Evolutionary conservation across 2,888 invertebrate species (phyloP).

Genomic region (Crematogaster levior): DNA sequence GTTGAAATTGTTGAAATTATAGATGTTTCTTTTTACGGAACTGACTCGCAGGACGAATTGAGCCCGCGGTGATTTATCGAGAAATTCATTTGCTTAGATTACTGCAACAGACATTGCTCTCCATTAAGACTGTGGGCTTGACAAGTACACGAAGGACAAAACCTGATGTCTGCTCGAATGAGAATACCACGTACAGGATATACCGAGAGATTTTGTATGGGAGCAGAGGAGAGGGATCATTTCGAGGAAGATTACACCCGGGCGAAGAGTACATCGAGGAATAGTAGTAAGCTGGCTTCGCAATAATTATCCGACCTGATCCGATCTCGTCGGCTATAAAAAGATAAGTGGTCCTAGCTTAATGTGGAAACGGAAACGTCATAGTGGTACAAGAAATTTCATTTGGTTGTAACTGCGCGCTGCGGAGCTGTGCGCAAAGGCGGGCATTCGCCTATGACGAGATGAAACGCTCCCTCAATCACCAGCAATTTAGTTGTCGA

Average conservation of each 20-base stretch:
- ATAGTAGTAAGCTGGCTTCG: conserved; percentile 23
- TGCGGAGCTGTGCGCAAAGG: neutral
- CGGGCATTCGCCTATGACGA: conserved; percentile 6
- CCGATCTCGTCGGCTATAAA: conserved; percentile 46
- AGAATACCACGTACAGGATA: conserved; percentile 45
- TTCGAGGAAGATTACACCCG: conserved; percentile 41
- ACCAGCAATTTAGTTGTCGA: conserved; percentile 23
- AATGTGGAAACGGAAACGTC: conserved; percentile 30
- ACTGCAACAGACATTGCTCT: conserved; percentile 58
- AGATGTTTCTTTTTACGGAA: conserved; percentile 26
- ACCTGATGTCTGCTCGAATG: conserved; percentile 51
- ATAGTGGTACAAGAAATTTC: conserved; percentile 37
- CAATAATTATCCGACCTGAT: conserved; percentile 52
- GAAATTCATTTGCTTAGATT: conserved; percentile 58
- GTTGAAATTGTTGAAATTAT: conserved; percentile 28
- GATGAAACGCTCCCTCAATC: conserved; percentile 30
- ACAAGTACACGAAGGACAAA: conserved; percentile 36
- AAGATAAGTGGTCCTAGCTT: conserved; percentile 50
- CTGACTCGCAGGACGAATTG: conserved; percentile 31
- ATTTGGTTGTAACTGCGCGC: conserved; percentile 37
- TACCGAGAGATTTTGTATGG: conserved; percentile 1
- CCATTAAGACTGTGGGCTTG: conserved; percentile 51
- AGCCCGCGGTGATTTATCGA: conserved; percentile 55
- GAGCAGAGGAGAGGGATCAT: conserved; percentile 17
- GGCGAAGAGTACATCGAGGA: conserved; percentile 48